Conservation (phyloP, 2,113 vertebrate genomes). For the Hydrochoerus hydrochaeris region DNA sequence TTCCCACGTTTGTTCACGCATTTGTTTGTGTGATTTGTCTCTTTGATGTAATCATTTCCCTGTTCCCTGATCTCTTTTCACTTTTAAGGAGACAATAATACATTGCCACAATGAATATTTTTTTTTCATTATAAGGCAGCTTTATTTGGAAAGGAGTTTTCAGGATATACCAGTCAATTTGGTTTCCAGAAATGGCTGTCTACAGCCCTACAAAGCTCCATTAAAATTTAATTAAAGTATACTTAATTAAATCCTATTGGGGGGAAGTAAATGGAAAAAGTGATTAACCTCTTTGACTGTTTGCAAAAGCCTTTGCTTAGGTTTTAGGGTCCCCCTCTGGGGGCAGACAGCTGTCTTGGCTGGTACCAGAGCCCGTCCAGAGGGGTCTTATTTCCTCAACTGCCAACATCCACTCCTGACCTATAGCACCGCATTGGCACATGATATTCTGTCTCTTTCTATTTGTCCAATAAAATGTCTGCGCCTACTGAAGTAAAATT, state of each 20-base stretch:
- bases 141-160: constrained; percentile 65
- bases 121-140: constrained; percentile 66
- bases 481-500: not conserved
- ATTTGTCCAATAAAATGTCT: not conserved
- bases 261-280: constrained; percentile 72
- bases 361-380: not conserved
- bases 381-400: not conserved
- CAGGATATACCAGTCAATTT: constrained; percentile 67
- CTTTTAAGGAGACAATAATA: not conserved
- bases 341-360: not conserved
- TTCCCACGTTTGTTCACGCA: not conserved
- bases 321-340: not conserved
- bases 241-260: constrained; percentile 79
- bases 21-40: not conserved
- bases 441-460: not conserved
- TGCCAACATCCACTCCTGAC: not conserved
- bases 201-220: constrained; percentile 52
- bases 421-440: not conserved
- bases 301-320: not conserved
- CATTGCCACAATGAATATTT: not conserved
- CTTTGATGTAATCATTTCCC: not conserved
- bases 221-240: constrained; percentile 81
- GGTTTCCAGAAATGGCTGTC: constrained; percentile 55
- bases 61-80: not conserved
- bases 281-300: constrained; percentile 63